Percentiles rank a stretch among this genome's conserved stretches.
Conservation (phyloP, 1,140 invertebrate species). For the Eubasilissa regina region DNA sequence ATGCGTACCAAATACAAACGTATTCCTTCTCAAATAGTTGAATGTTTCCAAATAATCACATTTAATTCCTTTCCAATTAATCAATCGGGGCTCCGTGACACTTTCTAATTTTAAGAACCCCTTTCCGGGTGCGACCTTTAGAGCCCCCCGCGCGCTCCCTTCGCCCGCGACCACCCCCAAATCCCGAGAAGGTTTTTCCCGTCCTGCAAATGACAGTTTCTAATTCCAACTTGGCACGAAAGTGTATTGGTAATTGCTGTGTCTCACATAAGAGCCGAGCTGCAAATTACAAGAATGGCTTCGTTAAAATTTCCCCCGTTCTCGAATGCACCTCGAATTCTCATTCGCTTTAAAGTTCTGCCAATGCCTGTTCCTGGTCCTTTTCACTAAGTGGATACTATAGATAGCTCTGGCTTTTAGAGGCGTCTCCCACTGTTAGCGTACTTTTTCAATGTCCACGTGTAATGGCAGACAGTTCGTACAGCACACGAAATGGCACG, state of each 20-base stretch:
- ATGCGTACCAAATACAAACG: no score
- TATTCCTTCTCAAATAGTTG: no score
- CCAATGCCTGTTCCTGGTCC: background rate
- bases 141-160: background rate
- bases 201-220: constrained; percentile 74
- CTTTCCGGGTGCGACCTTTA: constrained; percentile 9
- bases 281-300: background rate
- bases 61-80: constrained; percentile 29
- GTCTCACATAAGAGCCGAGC: constrained; percentile 42
- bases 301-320: background rate
- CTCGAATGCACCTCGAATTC: background rate
- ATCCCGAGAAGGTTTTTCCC: constrained; percentile 67
- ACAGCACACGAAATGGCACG: background rate
- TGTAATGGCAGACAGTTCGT: constrained; percentile 47
- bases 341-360: background rate
- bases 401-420: background rate
- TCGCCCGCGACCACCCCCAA: background rate
- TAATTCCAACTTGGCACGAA: constrained; percentile 73
- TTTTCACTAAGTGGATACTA: background rate
- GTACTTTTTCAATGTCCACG: constrained; percentile 59
- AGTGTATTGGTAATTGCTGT: constrained; percentile 63
- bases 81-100: constrained; percentile 29
- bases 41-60: background rate
- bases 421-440: constrained; percentile 11
- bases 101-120: constrained; percentile 17